Conservation (phyloP, 2,888 invertebrate species). For the Lasiommata megera region DNA sequence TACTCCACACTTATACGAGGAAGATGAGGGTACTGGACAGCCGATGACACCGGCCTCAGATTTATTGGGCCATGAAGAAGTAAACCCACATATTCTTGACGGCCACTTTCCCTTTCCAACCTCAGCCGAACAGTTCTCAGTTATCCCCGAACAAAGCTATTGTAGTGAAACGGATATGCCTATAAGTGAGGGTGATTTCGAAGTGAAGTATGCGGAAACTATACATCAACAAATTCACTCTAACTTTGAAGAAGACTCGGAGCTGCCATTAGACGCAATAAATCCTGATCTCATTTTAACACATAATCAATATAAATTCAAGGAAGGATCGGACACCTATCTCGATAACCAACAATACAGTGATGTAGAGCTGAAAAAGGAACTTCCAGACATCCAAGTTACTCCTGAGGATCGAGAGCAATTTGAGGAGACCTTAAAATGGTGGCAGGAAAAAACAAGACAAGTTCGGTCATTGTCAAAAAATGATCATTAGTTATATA, state of each 20-base stretch:
- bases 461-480: slow-evolving; percentile 53
- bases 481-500: slow-evolving; percentile 34
- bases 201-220: slow-evolving; percentile 73
- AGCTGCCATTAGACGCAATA: slow-evolving; percentile 53
- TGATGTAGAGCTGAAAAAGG: slow-evolving; percentile 72
- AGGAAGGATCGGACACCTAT: slow-evolving; percentile 61
- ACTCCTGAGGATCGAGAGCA: slow-evolving; percentile 73
- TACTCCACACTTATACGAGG: slow-evolving; percentile 80
- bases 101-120: slow-evolving; percentile 75
- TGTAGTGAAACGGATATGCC: slow-evolving; percentile 66
- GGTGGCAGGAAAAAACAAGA: slow-evolving; percentile 78
- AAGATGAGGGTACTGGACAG: slow-evolving; percentile 81
- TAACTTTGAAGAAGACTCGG: slow-evolving; percentile 47
- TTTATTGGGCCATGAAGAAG: slow-evolving; percentile 71
- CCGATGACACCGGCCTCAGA: slow-evolving; percentile 78
- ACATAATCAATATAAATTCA: slow-evolving; percentile 58
- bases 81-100: slow-evolving; percentile 73
- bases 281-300: slow-evolving; percentile 58
- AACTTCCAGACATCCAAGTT: slow-evolving; percentile 72
- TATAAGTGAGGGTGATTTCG: slow-evolving; percentile 63
- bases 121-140: slow-evolving; percentile 75
- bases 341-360: slow-evolving; percentile 66
- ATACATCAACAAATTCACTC: slow-evolving; percentile 58
- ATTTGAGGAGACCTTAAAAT: slow-evolving; percentile 74
- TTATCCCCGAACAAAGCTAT: slow-evolving; percentile 72